Conservation (phyloP, 1,140 invertebrate species). For the Atta colombica region DNA sequence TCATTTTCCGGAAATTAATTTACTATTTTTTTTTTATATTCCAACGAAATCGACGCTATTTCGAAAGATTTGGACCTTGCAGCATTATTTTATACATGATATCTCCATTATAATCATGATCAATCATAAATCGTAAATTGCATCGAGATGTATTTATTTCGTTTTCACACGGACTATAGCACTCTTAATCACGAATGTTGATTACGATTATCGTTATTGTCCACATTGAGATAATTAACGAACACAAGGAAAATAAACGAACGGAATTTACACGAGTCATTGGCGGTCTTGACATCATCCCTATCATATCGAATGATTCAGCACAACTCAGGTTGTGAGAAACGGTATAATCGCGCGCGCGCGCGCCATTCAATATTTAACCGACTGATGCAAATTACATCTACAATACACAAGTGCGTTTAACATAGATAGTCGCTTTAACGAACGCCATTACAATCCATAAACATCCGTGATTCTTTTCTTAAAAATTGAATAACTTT, state of each 20-base stretch:
- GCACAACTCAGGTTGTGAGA: slow-evolving; percentile 28
- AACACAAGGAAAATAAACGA: neutral
- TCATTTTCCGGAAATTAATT: neutral
- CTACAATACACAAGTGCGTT: neutral
- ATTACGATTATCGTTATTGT: slow-evolving; percentile 37
- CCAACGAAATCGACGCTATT: neutral
- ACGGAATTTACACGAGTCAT: slow-evolving; percentile 15
- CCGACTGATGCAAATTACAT: slow-evolving; percentile 20
- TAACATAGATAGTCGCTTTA: neutral
- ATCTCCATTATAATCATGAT: neutral
- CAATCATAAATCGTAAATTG: neutral
- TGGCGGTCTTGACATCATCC: slow-evolving; percentile 11
- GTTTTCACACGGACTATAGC: neutral
- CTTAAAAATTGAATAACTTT: neutral
- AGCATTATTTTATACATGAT: neutral
- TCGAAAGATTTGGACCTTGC: neutral
- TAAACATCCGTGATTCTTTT: neutral
- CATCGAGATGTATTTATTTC: neutral
- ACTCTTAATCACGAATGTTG: slow-evolving; percentile 19
- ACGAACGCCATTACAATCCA: neutral
- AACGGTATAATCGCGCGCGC: slow-evolving; percentile 17
- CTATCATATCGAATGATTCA: slow-evolving; percentile 35
- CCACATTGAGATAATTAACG: slow-evolving; percentile 38
- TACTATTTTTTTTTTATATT: neutral
- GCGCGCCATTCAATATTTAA: slow-evolving; percentile 28